Evolutionary conservation across 2,797 vertebrate genomes (phyloP).

Genomic region (Pangasius djambal): DNA sequence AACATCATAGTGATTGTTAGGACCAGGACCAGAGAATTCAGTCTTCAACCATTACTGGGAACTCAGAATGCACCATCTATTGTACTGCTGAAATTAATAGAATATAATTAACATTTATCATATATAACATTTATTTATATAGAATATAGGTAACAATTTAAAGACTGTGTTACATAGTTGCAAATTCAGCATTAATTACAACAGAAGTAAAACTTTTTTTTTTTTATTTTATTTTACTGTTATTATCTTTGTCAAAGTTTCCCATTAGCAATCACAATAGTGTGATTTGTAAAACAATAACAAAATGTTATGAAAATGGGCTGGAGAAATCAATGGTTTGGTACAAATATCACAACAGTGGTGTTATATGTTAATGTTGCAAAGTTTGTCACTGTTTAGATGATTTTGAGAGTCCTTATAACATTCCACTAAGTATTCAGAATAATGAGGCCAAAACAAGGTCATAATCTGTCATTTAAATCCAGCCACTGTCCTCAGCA

Average conservation of each 20-base stretch:
- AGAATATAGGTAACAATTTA: neutral
- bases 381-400: neutral
- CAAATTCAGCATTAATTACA: neutral
- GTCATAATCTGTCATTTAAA: conserved; percentile 49
- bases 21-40: neutral
- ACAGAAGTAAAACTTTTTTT: neutral
- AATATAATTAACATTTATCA: neutral
- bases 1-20: neutral
- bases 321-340: neutral
- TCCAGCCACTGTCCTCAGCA: conserved; percentile 35
- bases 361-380: neutral
- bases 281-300: conserved; percentile 13
- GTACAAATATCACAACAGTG: conserved; percentile 11
- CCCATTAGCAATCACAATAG: neutral
- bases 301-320: neutral
- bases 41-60: neutral
- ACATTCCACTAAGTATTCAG: conserved; percentile 27
- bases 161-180: neutral
- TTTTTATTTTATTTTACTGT: neutral
- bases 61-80: neutral
- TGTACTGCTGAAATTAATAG: neutral
- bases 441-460: conserved; percentile 40
- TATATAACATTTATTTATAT: neutral
- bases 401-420: conserved; percentile 33
- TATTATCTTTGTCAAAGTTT: conserved; percentile 1